These are phyloP conservation scores for Leguminivora glycinivorella DNA, from an alignment of 1,140 invertebrate species.

Conservation along the genomic window DNA sequence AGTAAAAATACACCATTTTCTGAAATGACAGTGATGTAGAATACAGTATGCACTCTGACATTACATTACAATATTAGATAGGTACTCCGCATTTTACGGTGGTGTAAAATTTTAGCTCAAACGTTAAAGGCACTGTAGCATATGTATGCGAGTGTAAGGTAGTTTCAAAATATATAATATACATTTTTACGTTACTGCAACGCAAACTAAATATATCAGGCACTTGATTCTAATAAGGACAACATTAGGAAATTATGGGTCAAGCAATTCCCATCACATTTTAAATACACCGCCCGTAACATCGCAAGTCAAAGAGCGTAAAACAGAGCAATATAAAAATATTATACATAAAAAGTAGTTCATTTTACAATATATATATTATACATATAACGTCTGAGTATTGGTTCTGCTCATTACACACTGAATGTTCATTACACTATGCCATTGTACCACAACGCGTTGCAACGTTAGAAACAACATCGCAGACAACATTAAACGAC, in stretches of 20 bases:
- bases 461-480: conserved; percentile 34
- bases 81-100: not conserved
- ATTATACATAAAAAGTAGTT: conserved; percentile 18
- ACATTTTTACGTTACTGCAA: not conserved
- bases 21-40: conserved; percentile 33
- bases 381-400: conserved; percentile 48
- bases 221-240: conserved; percentile 18
- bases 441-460: conserved; percentile 39
- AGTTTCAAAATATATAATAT: conserved; percentile 16
- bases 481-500: conserved; percentile 31
- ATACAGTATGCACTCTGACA: conserved; percentile 5
- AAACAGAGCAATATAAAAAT: conserved; percentile 28
- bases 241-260: conserved; percentile 1
- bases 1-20: conserved; percentile 42
- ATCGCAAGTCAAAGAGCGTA: not conserved
- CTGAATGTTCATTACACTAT: conserved; percentile 49
- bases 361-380: conserved; percentile 29
- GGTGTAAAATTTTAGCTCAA: conserved; percentile 14
- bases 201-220: conserved; percentile 21
- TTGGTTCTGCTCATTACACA: conserved; percentile 56
- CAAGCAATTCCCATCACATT: not conserved
- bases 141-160: conserved; percentile 19
- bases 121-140: conserved; percentile 36
- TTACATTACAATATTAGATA: conserved; percentile 34
- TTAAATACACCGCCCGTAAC: not conserved